These are phyloP conservation scores for Erynnis tages DNA, from an alignment of 2,888 invertebrate genomes.

Conservation along the genomic window DNA sequence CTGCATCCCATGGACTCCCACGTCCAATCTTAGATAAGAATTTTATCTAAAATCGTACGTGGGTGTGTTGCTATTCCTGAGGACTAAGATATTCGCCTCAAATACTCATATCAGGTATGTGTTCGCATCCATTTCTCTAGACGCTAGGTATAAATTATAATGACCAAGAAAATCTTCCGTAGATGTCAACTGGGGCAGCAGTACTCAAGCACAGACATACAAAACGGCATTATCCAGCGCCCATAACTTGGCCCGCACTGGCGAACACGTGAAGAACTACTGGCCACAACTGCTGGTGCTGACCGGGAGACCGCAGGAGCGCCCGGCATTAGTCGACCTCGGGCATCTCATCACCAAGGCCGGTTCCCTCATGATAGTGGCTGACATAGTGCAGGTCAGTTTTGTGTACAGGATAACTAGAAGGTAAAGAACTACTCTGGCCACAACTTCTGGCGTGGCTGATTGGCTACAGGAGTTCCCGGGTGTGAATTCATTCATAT, in stretches of 20 bases:
- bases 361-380: constrained; percentile 94
- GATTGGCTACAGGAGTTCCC: no score
- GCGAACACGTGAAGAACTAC: constrained; percentile 99
- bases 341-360: constrained; percentile 95
- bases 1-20: no score
- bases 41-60: no score
- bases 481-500: no score
- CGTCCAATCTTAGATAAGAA: no score
- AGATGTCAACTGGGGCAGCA: constrained; percentile 99
- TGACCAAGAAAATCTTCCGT: no score
- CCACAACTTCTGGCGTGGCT: no score
- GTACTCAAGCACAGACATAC: constrained; percentile 97
- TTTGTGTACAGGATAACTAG: no score
- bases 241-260: constrained; percentile 89
- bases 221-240: constrained; percentile 94
- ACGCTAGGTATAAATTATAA: no score
- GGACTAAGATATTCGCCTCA: no score
- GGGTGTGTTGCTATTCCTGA: no score
- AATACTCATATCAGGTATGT: background rate
- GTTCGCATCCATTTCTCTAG: background rate
- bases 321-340: constrained; percentile 95
- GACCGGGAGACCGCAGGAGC: constrained; percentile 89
- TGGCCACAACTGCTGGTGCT: constrained; percentile 94
- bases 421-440: no score
- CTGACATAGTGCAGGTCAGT: constrained; percentile 74